Conservation (phyloP, 2,888 invertebrate genomes). For the Imbricaverruca yamaguchii region DNA sequence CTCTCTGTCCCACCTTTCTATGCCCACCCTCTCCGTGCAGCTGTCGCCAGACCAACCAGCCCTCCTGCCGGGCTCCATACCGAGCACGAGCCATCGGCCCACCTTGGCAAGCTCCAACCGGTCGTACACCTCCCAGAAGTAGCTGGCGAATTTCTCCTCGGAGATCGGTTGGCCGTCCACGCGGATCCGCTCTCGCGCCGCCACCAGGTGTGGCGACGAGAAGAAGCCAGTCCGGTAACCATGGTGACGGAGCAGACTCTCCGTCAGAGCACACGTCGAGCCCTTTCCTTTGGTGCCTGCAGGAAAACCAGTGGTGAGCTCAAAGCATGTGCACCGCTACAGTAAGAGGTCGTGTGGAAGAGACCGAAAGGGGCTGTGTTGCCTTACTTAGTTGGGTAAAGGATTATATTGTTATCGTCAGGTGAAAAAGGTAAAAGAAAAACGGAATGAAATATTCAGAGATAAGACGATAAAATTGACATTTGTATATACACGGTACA, state of each 20-base stretch:
- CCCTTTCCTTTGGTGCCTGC: constrained; percentile 92
- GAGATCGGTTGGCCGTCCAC: constrained; percentile 73
- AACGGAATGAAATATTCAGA: too few species aligned
- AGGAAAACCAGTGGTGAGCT: constrained; percentile 10
- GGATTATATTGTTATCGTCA: too few species aligned
- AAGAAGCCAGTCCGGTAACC: constrained; percentile 87
- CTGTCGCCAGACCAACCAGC: too few species aligned
- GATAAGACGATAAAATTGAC: too few species aligned
- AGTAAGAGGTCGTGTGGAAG: neutral
- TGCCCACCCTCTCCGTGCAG: too few species aligned
- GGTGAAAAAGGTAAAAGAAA: too few species aligned
- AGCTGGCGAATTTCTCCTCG: constrained; percentile 60
- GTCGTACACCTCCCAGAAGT: constrained; percentile 76
- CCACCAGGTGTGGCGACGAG: constrained; percentile 91
- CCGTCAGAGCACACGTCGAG: constrained; percentile 87
- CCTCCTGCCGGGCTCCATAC: neutral
- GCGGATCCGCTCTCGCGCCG: constrained; percentile 82
- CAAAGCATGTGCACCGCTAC: neutral
- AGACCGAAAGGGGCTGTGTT: too few species aligned
- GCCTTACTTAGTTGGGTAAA: too few species aligned
- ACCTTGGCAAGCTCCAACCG: constrained; percentile 49
- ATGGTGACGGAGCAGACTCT: constrained; percentile 73
- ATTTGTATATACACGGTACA: too few species aligned
- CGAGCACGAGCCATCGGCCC: neutral
- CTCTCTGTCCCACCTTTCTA: too few species aligned